Conservation (phyloP, 2,113 vertebrate species). For the Pluvianellus socialis region DNA sequence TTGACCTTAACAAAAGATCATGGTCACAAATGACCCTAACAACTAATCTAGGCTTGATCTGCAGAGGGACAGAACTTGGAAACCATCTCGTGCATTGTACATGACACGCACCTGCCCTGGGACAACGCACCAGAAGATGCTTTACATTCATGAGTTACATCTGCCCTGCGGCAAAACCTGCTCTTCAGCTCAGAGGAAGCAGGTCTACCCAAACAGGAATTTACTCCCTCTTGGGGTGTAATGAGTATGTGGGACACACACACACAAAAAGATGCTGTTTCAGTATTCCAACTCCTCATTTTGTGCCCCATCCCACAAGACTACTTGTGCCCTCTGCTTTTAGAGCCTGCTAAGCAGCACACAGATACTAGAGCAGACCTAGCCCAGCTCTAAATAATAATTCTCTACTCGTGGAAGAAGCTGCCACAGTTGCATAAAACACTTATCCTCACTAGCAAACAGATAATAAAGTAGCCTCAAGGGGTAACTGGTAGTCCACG, state of each 20-base stretch:
- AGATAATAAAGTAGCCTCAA: background rate
- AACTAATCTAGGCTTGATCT: background rate
- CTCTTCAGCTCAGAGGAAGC: background rate
- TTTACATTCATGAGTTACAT: background rate
- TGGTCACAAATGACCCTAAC: background rate
- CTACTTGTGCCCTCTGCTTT: background rate
- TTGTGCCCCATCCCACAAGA: background rate
- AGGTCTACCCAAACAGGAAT: background rate
- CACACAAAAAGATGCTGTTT: background rate
- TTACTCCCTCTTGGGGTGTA: background rate
- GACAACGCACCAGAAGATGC: background rate
- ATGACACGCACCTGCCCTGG: background rate
- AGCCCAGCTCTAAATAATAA: background rate
- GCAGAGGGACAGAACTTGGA: background rate
- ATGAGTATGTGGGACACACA: rapidly evolving
- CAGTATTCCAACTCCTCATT: background rate
- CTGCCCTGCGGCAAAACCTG: background rate
- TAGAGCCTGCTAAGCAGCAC: background rate
- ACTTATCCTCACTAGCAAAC: background rate
- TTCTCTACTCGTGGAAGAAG: background rate
- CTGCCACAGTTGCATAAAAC: background rate
- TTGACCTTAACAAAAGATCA: slow-evolving; percentile 44
- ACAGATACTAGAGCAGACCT: background rate
- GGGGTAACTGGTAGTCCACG: background rate
- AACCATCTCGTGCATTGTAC: background rate